These are phyloP conservation scores for Thecophora atra DNA, from an alignment of 2,888 invertebrate species.

Conservation along the genomic window DNA sequence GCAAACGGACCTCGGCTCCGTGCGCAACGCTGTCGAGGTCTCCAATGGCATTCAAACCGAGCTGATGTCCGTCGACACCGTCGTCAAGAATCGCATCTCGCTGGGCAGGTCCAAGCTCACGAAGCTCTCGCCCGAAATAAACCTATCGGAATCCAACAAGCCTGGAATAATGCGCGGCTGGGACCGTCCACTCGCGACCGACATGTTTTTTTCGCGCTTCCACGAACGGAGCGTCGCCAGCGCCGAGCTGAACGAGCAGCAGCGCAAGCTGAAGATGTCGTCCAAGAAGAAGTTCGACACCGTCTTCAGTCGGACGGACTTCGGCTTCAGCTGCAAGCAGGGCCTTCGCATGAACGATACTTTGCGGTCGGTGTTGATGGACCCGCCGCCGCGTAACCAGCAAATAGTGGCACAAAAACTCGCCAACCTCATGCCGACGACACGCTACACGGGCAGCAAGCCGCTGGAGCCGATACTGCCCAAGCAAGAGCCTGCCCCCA, in stretches of 20 bases:
- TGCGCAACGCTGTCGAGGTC: slow-evolving; percentile 42
- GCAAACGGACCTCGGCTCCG: slow-evolving; percentile 33
- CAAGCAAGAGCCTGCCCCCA: not conserved
- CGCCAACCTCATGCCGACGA: not conserved
- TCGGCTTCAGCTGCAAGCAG: not conserved
- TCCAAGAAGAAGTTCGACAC: slow-evolving; percentile 6
- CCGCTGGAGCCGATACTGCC: not conserved
- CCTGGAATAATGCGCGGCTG: slow-evolving; percentile 16
- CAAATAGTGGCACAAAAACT: too few species aligned
- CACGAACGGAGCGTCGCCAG: slow-evolving; percentile 34
- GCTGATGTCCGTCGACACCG: slow-evolving; percentile 43
- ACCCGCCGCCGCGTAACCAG: slow-evolving; percentile 13
- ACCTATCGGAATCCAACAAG: not conserved
- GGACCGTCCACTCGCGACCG: slow-evolving; percentile 33
- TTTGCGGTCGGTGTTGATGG: not conserved
- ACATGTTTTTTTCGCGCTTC: slow-evolving; percentile 30
- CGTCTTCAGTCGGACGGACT: not conserved
- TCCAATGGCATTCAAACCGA: slow-evolving; percentile 43
- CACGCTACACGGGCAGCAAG: not conserved
- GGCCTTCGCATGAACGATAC: not conserved
- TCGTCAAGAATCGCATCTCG: slow-evolving; percentile 40
- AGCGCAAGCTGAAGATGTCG: slow-evolving; percentile 33
- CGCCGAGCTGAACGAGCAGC: slow-evolving; percentile 39
- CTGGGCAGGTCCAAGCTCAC: slow-evolving; percentile 16
- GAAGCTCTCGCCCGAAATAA: not conserved